Percentiles rank a stretch among this genome's conserved stretches.
Conservation (phyloP, 2,113 vertebrate genomes). For the Pimephales promelas region DNA sequence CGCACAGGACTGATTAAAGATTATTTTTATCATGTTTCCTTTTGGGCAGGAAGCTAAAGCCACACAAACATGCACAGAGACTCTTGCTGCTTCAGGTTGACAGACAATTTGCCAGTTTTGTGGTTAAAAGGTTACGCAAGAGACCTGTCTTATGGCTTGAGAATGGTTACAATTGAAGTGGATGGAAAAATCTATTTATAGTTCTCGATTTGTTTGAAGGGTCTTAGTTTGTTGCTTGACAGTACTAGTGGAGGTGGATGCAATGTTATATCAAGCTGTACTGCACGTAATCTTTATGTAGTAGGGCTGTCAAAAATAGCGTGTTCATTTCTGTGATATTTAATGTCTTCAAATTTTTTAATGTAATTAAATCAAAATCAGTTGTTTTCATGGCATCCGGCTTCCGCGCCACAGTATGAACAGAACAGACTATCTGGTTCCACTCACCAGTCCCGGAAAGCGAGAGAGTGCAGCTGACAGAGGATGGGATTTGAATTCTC, state of each 20-base stretch:
- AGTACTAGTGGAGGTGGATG: not conserved
- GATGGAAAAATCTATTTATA: slow-evolving; percentile 36
- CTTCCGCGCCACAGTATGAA: too few species aligned
- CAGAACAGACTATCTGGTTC: too few species aligned
- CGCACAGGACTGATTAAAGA: not conserved
- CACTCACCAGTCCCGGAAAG: too few species aligned
- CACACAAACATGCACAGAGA: not conserved
- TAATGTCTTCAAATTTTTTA: too few species aligned
- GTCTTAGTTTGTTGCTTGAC: not conserved
- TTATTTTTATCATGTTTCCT: not conserved
- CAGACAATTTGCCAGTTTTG: slow-evolving; percentile 19
- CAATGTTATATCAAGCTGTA: not conserved
- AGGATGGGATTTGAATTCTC: too few species aligned
- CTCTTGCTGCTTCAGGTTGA: not conserved
- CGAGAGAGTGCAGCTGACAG: too few species aligned
- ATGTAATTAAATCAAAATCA: too few species aligned
- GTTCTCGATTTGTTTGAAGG: slow-evolving; percentile 10
- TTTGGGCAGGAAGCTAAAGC: not conserved
- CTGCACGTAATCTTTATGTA: too few species aligned
- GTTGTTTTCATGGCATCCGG: too few species aligned
- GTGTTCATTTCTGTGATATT: too few species aligned
- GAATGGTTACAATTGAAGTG: not conserved
- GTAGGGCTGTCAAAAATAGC: too few species aligned
- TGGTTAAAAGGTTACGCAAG: not conserved
- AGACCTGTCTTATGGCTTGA: slow-evolving; percentile 17